A percentile compares a stretch with the other conserved stretches of the same genome.
Evolutionary conservation across 1,140 invertebrate species (phyloP).

Genomic region (Drosophila burlai): DNA sequence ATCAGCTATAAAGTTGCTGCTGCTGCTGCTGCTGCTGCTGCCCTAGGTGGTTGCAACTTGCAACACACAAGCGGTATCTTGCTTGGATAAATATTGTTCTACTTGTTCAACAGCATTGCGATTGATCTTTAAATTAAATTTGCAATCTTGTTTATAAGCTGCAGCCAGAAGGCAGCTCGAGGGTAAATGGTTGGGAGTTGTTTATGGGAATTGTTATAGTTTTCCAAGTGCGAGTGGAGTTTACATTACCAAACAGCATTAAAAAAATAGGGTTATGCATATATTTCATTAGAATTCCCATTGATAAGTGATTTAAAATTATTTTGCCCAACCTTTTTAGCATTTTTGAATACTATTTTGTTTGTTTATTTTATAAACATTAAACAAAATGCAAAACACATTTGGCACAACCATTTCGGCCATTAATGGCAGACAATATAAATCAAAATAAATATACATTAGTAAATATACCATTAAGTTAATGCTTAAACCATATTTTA

Average conservation of each 20-base stretch:
- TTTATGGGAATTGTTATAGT: background rate
- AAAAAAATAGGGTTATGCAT: no score
- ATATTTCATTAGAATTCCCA: background rate
- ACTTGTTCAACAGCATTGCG: conserved; percentile 23
- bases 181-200: background rate
- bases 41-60: conserved; percentile 45
- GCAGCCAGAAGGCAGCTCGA: background rate
- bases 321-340: background rate
- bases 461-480: background rate
- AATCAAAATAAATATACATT: conserved; percentile 1
- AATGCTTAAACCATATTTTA: background rate
- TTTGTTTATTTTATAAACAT: background rate
- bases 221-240: background rate
- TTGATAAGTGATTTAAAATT: background rate
- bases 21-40: conserved; percentile 8
- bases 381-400: conserved; percentile 1
- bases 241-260: background rate
- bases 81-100: conserved; percentile 44
- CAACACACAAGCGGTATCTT: conserved; percentile 32
- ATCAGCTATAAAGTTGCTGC: conserved; percentile 66
- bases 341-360: background rate
- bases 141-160: conserved; percentile 43
- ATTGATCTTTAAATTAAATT: conserved; percentile 58
- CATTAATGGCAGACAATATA: conserved; percentile 13
- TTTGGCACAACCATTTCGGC: background rate